These are phyloP conservation scores for Pollenia griseotomentosa DNA, from an alignment of 2,888 invertebrate genomes.

Conservation along the genomic window DNA sequence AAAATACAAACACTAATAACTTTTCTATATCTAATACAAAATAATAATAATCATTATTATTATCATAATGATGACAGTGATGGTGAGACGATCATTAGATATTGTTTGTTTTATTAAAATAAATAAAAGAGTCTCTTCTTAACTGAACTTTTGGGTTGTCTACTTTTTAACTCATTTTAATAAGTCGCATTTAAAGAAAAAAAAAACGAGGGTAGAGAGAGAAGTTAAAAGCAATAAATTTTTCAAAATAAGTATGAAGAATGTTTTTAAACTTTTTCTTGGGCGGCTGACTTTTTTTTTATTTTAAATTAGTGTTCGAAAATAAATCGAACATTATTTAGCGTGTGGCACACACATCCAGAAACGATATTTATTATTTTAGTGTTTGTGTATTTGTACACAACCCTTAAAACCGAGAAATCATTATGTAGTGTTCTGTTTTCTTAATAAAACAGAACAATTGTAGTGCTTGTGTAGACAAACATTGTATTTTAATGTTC, in stretches of 20 bases:
- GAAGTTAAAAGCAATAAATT: not conserved
- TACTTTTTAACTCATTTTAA: slow-evolving; percentile 43
- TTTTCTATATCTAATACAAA: slow-evolving; percentile 45
- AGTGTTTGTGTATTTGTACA: no score
- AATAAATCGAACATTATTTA: no score
- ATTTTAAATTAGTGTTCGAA: no score
- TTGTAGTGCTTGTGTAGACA: no score
- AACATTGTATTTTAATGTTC: no score
- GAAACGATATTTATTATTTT: no score
- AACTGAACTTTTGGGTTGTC: not conserved
- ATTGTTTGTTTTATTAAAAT: slow-evolving; percentile 50
- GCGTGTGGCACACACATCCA: no score
- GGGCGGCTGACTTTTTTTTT: no score
- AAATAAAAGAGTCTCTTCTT: slow-evolving; percentile 18
- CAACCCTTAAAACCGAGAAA: no score
- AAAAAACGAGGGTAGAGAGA: slow-evolving; percentile 6
- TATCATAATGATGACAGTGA: slow-evolving; percentile 22
- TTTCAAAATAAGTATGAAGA: not conserved
- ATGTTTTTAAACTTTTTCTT: no score
- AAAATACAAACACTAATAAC: slow-evolving; percentile 24
- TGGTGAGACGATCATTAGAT: slow-evolving; percentile 34
- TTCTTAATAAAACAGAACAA: no score
- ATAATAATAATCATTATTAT: slow-evolving; percentile 47
- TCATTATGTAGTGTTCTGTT: no score
- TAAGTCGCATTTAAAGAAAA: slow-evolving; percentile 32